These are phyloP conservation scores for Drosophila melanosoma DNA, from an alignment of 2,888 invertebrate species.

Conservation along the genomic window DNA sequence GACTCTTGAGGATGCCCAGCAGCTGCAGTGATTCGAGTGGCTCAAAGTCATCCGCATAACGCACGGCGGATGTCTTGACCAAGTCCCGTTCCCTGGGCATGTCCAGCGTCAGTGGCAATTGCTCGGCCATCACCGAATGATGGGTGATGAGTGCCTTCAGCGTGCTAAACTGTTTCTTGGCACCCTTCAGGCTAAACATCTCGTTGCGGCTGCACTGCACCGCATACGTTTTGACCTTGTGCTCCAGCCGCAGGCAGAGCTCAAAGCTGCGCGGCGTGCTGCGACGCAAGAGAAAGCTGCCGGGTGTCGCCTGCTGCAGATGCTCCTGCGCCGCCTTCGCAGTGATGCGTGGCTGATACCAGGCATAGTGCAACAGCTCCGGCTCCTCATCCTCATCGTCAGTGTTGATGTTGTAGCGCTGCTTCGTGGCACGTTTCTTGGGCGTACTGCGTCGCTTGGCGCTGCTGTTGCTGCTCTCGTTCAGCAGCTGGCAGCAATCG, in stretches of 20 bases:
- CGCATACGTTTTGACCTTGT: constrained; percentile 75
- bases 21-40: constrained; percentile 88
- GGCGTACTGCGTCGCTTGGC: constrained; percentile 49
- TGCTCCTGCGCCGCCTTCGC: constrained; percentile 73
- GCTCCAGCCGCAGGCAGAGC: constrained; percentile 74
- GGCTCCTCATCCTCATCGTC: constrained; percentile 68
- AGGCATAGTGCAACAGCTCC: constrained; percentile 68
- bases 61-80: constrained; percentile 55
- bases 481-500: constrained; percentile 81
- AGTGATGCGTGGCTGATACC: constrained; percentile 81
- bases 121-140: constrained; percentile 98
- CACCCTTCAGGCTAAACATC: constrained; percentile 88
- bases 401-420: constrained; percentile 53
- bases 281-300: constrained; percentile 78
- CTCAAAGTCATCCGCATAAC: constrained; percentile 90
- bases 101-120: constrained; percentile 95
- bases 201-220: constrained; percentile 68
- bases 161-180: constrained; percentile 97
- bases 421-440: constrained; percentile 39
- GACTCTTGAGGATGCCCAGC: constrained; percentile 77
- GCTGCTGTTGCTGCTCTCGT: constrained; percentile 50
- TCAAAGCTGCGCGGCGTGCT: constrained; percentile 74
- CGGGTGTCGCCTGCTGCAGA: constrained; percentile 66
- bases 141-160: constrained; percentile 96
- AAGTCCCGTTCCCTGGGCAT: constrained; percentile 87